Percentiles rank a stretch among this genome's conserved stretches.
phyloP scores from a whole-genome alignment of 2,113 vertebrate genomes.

The Ptyas mucosa region DNA sequence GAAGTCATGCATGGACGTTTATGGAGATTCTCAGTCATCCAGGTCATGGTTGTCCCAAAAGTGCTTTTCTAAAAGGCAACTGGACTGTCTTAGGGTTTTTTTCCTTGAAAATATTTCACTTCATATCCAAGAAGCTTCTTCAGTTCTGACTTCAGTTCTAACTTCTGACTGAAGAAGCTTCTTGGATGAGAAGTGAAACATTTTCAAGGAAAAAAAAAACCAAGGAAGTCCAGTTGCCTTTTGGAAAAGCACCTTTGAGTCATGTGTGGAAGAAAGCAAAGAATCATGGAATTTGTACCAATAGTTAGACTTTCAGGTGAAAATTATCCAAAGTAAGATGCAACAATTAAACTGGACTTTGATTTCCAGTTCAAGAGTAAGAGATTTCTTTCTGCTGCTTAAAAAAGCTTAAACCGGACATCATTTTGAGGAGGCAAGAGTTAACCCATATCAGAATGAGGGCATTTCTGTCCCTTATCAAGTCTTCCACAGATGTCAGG shows the following conservation, averaged over 20 bases:
- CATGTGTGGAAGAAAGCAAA: not conserved
- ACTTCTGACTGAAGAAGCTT: not conserved
- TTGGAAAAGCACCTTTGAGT: not conserved
- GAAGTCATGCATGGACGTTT: not conserved
- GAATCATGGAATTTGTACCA: not conserved
- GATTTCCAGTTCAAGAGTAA: accelerated
- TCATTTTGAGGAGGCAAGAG: not conserved
- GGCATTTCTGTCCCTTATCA: not conserved
- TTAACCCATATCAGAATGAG: not conserved
- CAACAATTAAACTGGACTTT: not conserved
- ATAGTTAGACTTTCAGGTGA: not conserved
- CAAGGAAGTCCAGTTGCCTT: not conserved
- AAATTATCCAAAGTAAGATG: not conserved
- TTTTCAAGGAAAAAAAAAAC: not conserved
- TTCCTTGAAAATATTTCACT: not conserved
- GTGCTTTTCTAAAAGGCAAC: not conserved
- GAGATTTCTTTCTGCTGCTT: not conserved
- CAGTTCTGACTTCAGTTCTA: not conserved
- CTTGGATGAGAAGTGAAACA: not conserved
- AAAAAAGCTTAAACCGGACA: accelerated
- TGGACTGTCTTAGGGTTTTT: not conserved
- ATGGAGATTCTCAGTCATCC: not conserved
- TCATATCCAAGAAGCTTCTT: not conserved
- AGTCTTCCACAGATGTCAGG: slow-evolving; percentile 20
- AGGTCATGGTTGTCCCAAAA: not conserved